Evolutionary conservation across 1,140 invertebrate species (phyloP).

Genomic region (Drosophila ogumai): DNA sequence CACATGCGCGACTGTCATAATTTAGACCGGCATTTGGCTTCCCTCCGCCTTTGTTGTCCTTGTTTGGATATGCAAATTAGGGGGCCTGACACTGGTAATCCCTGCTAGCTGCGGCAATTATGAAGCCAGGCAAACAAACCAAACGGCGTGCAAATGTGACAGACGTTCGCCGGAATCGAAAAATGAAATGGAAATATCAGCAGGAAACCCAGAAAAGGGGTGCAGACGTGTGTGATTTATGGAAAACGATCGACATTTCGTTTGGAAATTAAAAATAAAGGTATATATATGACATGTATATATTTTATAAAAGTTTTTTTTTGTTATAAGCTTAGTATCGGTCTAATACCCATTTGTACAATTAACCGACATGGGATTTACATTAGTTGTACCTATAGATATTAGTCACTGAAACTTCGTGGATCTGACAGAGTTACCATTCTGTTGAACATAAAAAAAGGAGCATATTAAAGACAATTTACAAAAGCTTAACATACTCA

Average conservation of each 20-base stretch:
- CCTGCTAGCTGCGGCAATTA: conserved; percentile 68
- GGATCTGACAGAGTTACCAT: not conserved
- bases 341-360: not conserved
- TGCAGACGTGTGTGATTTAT: conserved; percentile 37
- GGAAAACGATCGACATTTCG: not conserved
- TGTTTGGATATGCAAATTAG: conserved; percentile 76
- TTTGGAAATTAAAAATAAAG: too few relatives aligned
- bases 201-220: conserved; percentile 14
- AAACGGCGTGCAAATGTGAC: conserved; percentile 80
- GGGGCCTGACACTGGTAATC: conserved; percentile 68
- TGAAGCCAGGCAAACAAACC: conserved; percentile 61
- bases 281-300: not conserved
- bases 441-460: not conserved
- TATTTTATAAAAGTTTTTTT: not conserved
- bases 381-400: not conserved
- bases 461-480: not conserved
- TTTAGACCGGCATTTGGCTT: conserved; percentile 11
- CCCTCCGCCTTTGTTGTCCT: conserved; percentile 5
- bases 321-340: not conserved
- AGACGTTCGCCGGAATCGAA: conserved; percentile 47
- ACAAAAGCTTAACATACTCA: not conserved
- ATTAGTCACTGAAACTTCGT: not conserved
- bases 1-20: conserved; percentile 70
- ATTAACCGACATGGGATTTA: not conserved
- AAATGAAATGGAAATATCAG: conserved; percentile 40